Conservation (phyloP, 2,888 invertebrate genomes). For the Frankliniella intonsa region DNA sequence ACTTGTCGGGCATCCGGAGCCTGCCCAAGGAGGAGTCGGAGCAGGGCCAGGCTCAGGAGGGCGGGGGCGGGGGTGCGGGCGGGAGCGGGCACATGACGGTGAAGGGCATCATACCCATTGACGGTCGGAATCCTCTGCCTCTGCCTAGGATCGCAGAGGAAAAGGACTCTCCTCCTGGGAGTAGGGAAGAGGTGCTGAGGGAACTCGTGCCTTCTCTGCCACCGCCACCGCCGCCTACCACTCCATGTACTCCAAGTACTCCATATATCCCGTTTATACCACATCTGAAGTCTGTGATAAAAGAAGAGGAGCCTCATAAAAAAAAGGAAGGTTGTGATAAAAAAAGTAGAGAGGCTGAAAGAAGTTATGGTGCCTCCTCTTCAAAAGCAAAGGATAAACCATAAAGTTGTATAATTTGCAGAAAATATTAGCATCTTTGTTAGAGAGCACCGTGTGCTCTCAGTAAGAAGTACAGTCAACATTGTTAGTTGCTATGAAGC, state of each 20-base stretch:
- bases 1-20: background rate
- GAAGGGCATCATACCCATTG: slow-evolving; percentile 30
- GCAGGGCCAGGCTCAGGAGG: slow-evolving; percentile 37
- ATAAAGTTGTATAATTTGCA: background rate
- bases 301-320: slow-evolving; percentile 5
- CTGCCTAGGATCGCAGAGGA: slow-evolving; percentile 83
- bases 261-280: slow-evolving; percentile 15
- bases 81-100: slow-evolving; percentile 35
- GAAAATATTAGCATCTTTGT: background rate
- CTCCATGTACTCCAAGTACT: slow-evolving; percentile 2
- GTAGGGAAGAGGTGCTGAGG: slow-evolving; percentile 42
- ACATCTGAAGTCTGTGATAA: slow-evolving; percentile 20
- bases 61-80: slow-evolving; percentile 33
- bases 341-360: slow-evolving; percentile 20
- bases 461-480: background rate
- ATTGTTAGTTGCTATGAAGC: background rate
- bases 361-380: slow-evolving; percentile 2
- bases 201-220: background rate
- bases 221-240: slow-evolving; percentile 6
- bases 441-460: background rate
- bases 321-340: slow-evolving; percentile 17
- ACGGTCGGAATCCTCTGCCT: slow-evolving; percentile 47
- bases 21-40: slow-evolving; percentile 40
- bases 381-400: background rate
- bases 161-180: slow-evolving; percentile 72